phyloP scores from a whole-genome alignment of 2,113 vertebrate genomes.

The Heterotilapia buettikoferi region DNA sequence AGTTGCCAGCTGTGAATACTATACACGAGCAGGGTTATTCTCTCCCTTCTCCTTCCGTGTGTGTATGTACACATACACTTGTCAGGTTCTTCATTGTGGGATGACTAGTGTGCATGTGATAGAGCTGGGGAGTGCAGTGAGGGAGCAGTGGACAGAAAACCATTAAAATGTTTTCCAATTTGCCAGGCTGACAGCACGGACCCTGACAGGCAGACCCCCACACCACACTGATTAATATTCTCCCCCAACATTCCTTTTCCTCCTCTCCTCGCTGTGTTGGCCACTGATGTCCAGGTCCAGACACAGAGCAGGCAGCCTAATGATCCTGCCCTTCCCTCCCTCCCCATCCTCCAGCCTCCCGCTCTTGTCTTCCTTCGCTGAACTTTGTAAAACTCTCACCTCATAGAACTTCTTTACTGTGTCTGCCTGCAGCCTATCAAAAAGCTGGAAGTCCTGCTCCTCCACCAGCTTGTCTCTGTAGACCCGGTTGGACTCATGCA shows the following conservation, averaged over 20 bases:
- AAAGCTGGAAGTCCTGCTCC: slow-evolving; percentile 74
- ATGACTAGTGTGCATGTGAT: slow-evolving; percentile 27
- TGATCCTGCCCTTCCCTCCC: background rate
- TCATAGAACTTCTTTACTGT: slow-evolving; percentile 80
- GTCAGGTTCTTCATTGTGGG: slow-evolving; percentile 37
- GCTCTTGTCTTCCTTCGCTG: slow-evolving; percentile 6
- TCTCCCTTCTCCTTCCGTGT: background rate
- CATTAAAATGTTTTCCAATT: slow-evolving; percentile 75
- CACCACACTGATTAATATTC: slow-evolving; percentile 58
- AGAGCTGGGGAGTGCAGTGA: slow-evolving; percentile 19
- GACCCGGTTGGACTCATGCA: slow-evolving; percentile 85
- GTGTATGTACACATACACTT: background rate
- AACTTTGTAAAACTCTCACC: slow-evolving; percentile 71
- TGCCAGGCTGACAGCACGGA: slow-evolving; percentile 55
- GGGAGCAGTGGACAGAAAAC: slow-evolving; percentile 55
- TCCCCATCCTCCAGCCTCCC: background rate
- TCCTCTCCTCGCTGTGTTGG: slow-evolving; percentile 30
- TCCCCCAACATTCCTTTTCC: slow-evolving; percentile 1
- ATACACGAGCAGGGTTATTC: background rate
- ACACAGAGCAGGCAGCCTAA: slow-evolving; percentile 47
- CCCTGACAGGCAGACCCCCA: slow-evolving; percentile 57
- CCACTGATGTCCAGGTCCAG: slow-evolving; percentile 44
- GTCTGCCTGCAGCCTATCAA: slow-evolving; percentile 86
- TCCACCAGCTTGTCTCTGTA: slow-evolving; percentile 89
- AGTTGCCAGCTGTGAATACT: background rate